These are phyloP conservation scores for Anaspis maculata DNA, from an alignment of 2,888 invertebrate species.

Conservation along the genomic window DNA sequence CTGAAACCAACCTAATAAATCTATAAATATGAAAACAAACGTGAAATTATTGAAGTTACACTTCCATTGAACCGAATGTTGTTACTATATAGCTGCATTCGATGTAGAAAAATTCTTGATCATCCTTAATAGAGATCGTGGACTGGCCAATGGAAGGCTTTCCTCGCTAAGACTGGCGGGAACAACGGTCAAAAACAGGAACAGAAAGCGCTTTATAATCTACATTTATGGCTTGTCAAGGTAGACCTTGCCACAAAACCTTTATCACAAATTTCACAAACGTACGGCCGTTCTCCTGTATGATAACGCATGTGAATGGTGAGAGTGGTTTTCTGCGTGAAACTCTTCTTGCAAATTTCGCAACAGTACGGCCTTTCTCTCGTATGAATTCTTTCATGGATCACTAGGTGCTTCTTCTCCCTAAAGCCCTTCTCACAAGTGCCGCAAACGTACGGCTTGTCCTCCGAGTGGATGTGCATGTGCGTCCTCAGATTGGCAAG, in stretches of 20 bases:
- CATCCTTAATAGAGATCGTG: too few relatives aligned
- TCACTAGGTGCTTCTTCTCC: constrained; percentile 55
- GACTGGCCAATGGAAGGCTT: too few relatives aligned
- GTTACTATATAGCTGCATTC: too few relatives aligned
- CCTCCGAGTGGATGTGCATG: constrained; percentile 30
- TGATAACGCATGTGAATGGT: constrained; percentile 53
- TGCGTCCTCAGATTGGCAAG: constrained; percentile 37
- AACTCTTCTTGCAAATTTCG: constrained; percentile 51
- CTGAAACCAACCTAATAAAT: too few relatives aligned
- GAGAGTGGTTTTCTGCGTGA: constrained; percentile 54
- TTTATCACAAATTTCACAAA: neutral
- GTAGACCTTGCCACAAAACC: neutral
- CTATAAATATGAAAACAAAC: too few relatives aligned
- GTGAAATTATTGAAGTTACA: too few relatives aligned
- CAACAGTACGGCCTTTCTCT: constrained; percentile 55
- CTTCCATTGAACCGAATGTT: too few relatives aligned
- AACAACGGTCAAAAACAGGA: neutral
- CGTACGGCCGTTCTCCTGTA: constrained; percentile 17
- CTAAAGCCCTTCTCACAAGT: constrained; percentile 57
- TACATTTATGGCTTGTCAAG: neutral
- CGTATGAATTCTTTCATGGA: constrained; percentile 56
- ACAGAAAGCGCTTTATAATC: neutral
- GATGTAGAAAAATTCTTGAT: too few relatives aligned
- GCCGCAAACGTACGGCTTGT: constrained; percentile 43
- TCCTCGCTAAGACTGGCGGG: too few relatives aligned